These are phyloP conservation scores for Calyptomena viridis DNA, from an alignment of 2,113 vertebrate species.

Conservation along the genomic window DNA sequence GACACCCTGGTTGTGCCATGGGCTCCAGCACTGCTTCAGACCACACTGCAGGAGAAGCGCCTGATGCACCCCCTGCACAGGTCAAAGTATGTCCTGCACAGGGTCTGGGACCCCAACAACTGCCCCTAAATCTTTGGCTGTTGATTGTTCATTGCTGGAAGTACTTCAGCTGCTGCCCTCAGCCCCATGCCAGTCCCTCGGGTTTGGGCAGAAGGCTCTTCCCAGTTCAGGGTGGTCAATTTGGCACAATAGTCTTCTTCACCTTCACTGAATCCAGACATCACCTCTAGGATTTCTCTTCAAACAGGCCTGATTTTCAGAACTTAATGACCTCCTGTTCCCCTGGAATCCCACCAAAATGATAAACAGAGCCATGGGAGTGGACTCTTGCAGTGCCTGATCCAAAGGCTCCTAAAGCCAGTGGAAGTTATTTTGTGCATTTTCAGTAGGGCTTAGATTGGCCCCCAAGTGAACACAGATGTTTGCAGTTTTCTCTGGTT, in stretches of 20 bases:
- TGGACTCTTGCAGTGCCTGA: background rate
- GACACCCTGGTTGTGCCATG: accelerated
- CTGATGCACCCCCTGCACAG: background rate
- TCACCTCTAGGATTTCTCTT: background rate
- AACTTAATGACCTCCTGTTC: background rate
- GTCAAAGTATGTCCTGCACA: no score
- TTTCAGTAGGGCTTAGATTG: background rate
- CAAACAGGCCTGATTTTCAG: background rate
- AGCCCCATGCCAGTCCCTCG: accelerated
- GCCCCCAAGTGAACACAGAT: background rate
- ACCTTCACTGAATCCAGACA: background rate
- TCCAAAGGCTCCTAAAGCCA: background rate
- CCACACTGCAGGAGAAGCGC: accelerated
- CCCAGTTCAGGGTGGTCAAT: background rate
- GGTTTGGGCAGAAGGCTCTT: background rate
- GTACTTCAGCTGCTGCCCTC: background rate
- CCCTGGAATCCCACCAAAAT: background rate
- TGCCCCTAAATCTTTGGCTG: accelerated
- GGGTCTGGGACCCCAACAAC: background rate
- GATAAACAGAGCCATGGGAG: background rate
- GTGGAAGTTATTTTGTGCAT: conserved; percentile 1
- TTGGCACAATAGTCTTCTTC: background rate
- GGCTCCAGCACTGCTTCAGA: background rate
- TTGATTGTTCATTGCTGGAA: background rate
- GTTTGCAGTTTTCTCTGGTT: conserved; percentile 26